Percentiles rank a stretch among this genome's conserved stretches.
These are phyloP conservation scores for Acinonyx jubatus DNA, from an alignment of 2,113 vertebrate genomes.

Conservation along the genomic window DNA sequence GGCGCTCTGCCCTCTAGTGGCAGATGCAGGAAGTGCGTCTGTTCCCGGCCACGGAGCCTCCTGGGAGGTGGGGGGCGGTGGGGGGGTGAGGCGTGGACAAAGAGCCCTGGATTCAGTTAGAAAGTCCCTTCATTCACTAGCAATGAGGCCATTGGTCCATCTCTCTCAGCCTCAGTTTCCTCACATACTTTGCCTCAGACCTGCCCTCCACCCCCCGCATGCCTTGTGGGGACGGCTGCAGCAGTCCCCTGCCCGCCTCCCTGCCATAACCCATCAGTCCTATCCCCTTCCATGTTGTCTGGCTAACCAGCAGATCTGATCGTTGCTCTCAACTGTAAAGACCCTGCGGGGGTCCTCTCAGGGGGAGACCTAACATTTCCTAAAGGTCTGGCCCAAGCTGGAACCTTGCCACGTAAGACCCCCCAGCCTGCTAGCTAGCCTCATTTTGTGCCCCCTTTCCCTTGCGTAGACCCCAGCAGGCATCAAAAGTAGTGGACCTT, in stretches of 20 bases:
- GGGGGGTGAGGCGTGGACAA: fast-evolving
- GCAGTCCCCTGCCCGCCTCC: not conserved
- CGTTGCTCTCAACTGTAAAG: not conserved
- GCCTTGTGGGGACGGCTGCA: not conserved
- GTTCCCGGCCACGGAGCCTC: fast-evolving
- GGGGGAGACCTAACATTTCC: not conserved
- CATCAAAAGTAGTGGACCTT: not conserved
- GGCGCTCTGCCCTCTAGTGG: slow-evolving; percentile 41
- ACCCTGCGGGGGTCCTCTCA: not conserved
- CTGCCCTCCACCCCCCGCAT: fast-evolving
- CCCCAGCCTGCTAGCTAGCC: not conserved
- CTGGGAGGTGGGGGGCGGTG: fast-evolving
- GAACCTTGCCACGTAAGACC: not conserved
- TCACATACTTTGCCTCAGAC: no score
- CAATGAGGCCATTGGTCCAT: fast-evolving
- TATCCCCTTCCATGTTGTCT: not conserved
- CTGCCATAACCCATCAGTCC: fast-evolving
- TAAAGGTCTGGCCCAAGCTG: not conserved
- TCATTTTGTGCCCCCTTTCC: not conserved
- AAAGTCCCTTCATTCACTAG: not conserved
- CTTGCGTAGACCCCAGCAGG: not conserved
- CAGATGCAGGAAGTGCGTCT: not conserved
- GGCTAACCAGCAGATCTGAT: not conserved
- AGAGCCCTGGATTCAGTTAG: not conserved
- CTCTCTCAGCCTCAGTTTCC: not conserved